Conservation (phyloP, 2,113 vertebrate genomes). For the Cephalopterus ornatus region DNA sequence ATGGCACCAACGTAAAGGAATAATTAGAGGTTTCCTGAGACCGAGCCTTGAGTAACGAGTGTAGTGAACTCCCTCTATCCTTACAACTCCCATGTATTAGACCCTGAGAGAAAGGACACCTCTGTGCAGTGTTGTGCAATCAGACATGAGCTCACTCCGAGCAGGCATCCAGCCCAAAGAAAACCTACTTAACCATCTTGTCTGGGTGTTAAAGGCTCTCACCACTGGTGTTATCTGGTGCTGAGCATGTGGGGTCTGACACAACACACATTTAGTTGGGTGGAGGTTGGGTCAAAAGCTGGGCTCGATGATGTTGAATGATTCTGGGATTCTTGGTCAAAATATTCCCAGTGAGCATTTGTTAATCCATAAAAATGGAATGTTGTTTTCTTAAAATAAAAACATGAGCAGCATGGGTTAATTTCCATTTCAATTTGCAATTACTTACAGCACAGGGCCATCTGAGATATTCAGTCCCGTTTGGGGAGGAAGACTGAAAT, state of each 20-base stretch:
- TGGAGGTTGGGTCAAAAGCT: background rate
- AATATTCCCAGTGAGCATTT: background rate
- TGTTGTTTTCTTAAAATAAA: background rate
- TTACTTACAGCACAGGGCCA: rapidly evolving
- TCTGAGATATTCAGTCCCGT: background rate
- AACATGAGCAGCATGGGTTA: rapidly evolving
- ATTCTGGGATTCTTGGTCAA: background rate
- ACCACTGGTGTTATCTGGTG: background rate
- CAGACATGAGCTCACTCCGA: background rate
- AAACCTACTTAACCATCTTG: background rate
- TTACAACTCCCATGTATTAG: background rate
- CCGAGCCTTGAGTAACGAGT: background rate
- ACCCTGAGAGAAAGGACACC: background rate
- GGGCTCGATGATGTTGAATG: background rate
- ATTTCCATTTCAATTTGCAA: background rate
- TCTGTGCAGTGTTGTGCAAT: background rate
- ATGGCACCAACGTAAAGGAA: background rate
- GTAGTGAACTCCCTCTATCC: background rate
- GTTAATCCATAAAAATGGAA: background rate
- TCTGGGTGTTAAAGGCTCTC: background rate
- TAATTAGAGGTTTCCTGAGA: background rate
- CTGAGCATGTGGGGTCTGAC: background rate
- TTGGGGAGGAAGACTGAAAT: background rate
- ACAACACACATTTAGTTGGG: background rate
- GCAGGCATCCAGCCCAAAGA: background rate